Conservation (phyloP, 92 coral and sea anemone species). For the Actinernus sp. region DNA sequence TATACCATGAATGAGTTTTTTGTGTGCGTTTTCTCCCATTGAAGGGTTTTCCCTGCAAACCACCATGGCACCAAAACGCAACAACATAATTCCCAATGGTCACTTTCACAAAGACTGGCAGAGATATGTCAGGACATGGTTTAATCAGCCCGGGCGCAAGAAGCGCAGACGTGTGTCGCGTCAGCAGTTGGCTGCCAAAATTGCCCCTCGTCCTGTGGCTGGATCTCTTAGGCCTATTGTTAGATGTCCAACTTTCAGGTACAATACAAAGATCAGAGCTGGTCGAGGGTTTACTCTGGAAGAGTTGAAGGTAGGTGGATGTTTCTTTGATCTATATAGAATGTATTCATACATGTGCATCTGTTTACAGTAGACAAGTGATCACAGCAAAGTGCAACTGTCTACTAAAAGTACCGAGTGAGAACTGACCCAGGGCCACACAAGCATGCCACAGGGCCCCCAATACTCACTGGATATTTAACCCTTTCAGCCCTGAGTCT, state of each 20-base stretch:
- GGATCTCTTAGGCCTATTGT: conserved; percentile 95
- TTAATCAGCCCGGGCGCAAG: conserved; percentile 98
- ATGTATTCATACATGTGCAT: too few relatives aligned
- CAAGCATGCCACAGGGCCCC: too few relatives aligned
- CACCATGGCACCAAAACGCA: conserved; percentile 99
- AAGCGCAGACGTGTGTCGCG: conserved; percentile 91
- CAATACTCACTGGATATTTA: too few relatives aligned
- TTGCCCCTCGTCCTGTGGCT: conserved; percentile 98
- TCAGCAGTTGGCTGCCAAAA: conserved; percentile 73
- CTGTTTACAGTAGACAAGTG: too few relatives aligned
- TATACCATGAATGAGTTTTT: too few relatives aligned
- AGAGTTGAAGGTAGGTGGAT: conserved; percentile 83
- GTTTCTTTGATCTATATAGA: too few relatives aligned
- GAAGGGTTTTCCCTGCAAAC: conserved; percentile 29
- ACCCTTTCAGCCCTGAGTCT: too few relatives aligned
- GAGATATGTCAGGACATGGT: conserved; percentile 96
- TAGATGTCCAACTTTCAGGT: conserved; percentile 95
- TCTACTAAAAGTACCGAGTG: too few relatives aligned
- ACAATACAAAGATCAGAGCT: conserved; percentile 93
- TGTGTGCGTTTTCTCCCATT: not conserved
- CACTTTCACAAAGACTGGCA: conserved; percentile 99
- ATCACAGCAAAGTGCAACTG: too few relatives aligned
- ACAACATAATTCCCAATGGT: conserved; percentile 86
- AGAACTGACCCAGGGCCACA: too few relatives aligned
- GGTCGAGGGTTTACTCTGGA: conserved; percentile 99